Evolutionary conservation across 2,888 invertebrate genomes (phyloP).

Genomic region (Dolomedes plantarius): DNA sequence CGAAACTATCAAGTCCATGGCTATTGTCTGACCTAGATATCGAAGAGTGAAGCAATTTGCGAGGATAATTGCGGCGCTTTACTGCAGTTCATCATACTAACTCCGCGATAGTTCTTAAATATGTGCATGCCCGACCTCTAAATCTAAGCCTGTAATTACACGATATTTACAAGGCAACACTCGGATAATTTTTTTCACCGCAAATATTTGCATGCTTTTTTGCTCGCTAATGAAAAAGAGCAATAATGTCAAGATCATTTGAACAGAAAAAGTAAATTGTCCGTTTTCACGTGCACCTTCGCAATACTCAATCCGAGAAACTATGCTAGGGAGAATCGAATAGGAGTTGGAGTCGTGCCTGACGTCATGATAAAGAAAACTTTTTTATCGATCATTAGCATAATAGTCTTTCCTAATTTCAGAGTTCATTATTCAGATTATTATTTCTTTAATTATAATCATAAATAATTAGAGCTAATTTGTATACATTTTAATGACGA

Average conservation of each 20-base stretch:
- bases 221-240: conserved; percentile 10
- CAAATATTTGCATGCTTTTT: neutral
- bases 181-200: neutral
- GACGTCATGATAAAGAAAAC: no score
- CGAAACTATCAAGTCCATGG: conserved; percentile 33
- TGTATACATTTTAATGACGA: no score
- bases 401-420: no score
- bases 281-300: conserved; percentile 44
- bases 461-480: no score
- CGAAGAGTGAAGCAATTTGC: conserved; percentile 43
- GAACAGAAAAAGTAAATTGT: conserved; percentile 33
- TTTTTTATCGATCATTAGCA: no score
- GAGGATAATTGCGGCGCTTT: conserved; percentile 48
- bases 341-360: no score
- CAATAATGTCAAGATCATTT: conserved; percentile 55
- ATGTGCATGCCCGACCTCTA: conserved; percentile 48
- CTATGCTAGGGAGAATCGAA: no score
- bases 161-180: conserved; percentile 24
- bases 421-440: no score
- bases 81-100: conserved; percentile 42
- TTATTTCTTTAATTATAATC: no score
- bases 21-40: conserved; percentile 43
- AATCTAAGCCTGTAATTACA: conserved; percentile 45
- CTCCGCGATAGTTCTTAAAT: conserved; percentile 26
- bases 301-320: no score